phyloP scores from a whole-genome alignment of 2,797 vertebrate species.

The Gymnodraco acuticeps region DNA sequence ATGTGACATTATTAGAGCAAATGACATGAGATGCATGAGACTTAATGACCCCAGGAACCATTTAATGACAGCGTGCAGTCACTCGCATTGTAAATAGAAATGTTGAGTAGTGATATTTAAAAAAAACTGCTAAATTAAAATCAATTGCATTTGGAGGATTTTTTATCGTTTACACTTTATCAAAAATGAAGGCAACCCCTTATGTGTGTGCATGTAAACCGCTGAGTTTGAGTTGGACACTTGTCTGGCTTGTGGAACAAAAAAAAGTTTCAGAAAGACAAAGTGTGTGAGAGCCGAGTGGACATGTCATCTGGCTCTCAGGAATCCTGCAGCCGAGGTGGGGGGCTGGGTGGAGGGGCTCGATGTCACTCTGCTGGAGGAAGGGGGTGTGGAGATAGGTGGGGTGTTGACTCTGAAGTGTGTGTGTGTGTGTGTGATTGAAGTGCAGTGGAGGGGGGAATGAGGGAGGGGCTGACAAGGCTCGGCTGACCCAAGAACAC shows the following conservation, averaged over 20 bases:
- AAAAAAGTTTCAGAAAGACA: neutral
- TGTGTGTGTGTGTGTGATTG: slow-evolving; percentile 54
- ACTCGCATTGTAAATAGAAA: slow-evolving; percentile 14
- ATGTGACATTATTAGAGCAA: slow-evolving; percentile 45
- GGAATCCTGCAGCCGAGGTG: slow-evolving; percentile 41
- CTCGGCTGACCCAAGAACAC: slow-evolving; percentile 54
- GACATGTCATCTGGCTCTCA: slow-evolving; percentile 64
- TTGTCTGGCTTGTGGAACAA: slow-evolving; percentile 13
- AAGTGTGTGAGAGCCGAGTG: slow-evolving; percentile 30
- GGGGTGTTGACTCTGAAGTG: slow-evolving; percentile 62
- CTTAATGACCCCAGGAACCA: slow-evolving; percentile 12
- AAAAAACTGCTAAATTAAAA: neutral
- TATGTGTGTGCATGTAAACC: slow-evolving; percentile 9
- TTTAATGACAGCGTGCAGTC: slow-evolving; percentile 5
- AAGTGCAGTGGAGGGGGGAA: slow-evolving; percentile 67
- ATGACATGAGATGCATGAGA: slow-evolving; percentile 20
- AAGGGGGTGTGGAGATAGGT: slow-evolving; percentile 55
- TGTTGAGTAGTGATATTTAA: neutral
- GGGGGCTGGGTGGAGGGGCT: slow-evolving; percentile 35
- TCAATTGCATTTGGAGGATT: neutral
- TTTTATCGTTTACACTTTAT: neutral
- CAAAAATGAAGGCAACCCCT: neutral
- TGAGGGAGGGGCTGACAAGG: slow-evolving; percentile 73
- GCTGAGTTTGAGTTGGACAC: slow-evolving; percentile 14
- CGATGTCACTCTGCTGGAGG: slow-evolving; percentile 62